phyloP scores from a whole-genome alignment of 2,113 vertebrate genomes.

The Pardalotus punctatus region DNA sequence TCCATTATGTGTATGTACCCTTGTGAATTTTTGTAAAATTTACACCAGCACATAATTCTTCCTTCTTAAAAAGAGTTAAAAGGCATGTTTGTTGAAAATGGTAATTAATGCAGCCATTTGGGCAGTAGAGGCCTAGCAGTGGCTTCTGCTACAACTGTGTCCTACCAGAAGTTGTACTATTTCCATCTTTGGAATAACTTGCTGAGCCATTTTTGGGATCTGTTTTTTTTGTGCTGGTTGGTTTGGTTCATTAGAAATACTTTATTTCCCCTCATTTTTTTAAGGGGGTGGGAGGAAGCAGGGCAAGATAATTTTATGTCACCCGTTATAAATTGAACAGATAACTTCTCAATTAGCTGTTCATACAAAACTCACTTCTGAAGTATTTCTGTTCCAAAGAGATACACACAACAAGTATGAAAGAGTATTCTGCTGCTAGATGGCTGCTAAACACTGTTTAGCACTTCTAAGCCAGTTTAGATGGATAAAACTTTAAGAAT shows the following conservation, averaged over 20 bases:
- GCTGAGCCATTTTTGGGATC: background rate
- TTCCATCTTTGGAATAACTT: background rate
- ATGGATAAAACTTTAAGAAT: background rate
- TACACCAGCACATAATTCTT: background rate
- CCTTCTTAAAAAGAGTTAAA: background rate
- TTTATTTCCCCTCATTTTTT: background rate
- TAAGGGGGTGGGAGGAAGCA: accelerated
- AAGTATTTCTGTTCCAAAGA: background rate
- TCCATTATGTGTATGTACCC: background rate
- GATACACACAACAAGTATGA: background rate
- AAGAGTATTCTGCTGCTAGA: background rate
- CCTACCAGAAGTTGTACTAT: background rate
- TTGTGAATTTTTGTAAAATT: background rate
- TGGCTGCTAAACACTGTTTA: background rate
- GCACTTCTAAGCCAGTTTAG: background rate
- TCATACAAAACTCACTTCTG: background rate
- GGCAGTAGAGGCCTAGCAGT: background rate
- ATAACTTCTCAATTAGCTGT: background rate
- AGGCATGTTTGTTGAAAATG: background rate
- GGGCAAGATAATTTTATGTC: background rate
- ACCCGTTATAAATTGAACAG: background rate
- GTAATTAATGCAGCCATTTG: background rate
- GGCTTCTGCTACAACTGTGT: background rate
- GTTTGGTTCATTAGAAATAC: background rate
- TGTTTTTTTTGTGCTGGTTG: background rate